phyloP scores from a whole-genome alignment of 2,113 vertebrate species.

The Macquaria australasica region DNA sequence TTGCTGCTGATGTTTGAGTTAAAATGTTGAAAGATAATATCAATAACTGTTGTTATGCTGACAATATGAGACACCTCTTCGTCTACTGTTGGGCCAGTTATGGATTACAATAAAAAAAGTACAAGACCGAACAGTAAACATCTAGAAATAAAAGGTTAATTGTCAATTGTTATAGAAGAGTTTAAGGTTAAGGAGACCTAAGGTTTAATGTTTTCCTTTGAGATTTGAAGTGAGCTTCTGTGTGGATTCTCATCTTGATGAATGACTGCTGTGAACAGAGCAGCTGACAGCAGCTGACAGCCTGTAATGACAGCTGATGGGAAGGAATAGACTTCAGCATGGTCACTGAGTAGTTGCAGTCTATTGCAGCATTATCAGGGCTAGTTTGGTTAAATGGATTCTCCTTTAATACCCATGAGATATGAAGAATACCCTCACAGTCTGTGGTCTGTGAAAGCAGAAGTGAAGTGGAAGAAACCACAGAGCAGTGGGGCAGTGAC shows the following conservation, averaged over 20 bases:
- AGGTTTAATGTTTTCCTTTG: neutral
- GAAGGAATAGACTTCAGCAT: neutral
- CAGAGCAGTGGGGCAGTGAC: too few relatives aligned
- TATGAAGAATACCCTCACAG: neutral
- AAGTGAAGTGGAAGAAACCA: neutral
- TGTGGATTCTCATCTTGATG: neutral
- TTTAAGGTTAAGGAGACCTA: neutral
- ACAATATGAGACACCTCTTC: neutral
- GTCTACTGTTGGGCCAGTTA: neutral
- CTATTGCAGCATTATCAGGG: neutral
- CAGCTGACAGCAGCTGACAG: constrained; percentile 1
- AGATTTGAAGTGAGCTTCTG: neutral
- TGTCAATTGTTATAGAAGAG: neutral
- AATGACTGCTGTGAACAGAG: neutral
- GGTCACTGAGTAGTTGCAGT: neutral
- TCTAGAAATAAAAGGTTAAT: neutral
- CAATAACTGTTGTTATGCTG: neutral
- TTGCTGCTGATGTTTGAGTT: neutral
- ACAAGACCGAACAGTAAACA: neutral
- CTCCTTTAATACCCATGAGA: neutral
- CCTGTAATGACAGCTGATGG: neutral
- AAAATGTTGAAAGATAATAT: neutral
- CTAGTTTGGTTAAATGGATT: neutral
- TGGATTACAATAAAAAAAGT: neutral
- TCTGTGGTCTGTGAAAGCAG: neutral